Evolutionary conservation across 1,140 invertebrate species (phyloP).

Genomic region (Frieseomelitta varia): DNA sequence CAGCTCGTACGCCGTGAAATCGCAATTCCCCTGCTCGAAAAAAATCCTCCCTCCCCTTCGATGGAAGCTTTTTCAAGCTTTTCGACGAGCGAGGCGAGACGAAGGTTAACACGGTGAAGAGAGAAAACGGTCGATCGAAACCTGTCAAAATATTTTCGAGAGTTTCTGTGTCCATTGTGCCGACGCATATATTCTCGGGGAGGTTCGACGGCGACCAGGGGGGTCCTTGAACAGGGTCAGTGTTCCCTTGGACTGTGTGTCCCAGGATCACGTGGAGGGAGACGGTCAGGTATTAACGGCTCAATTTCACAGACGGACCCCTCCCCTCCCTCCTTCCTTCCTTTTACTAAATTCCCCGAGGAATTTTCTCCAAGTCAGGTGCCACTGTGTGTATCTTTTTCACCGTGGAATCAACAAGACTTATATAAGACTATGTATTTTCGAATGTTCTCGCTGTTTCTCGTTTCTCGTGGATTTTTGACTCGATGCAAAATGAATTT

Average conservation of each 20-base stretch:
- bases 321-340: too few relatives aligned
- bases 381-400: constrained; percentile 47
- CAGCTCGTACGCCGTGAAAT: constrained; percentile 68
- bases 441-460: too few relatives aligned
- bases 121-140: constrained; percentile 45
- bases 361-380: constrained; percentile 60
- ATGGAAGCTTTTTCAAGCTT: background rate
- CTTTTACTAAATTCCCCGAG: constrained; percentile 35
- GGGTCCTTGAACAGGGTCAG: constrained; percentile 63
- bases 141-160: constrained; percentile 74
- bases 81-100: background rate
- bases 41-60: background rate
- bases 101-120: background rate
- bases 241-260: constrained; percentile 47
- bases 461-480: too few relatives aligned
- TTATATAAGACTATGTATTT: too few relatives aligned
- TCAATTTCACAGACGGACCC: constrained; percentile 72
- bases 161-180: constrained; percentile 51
- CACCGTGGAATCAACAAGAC: background rate
- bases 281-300: constrained; percentile 71
- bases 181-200: constrained; percentile 49
- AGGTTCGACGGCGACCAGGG: constrained; percentile 41
- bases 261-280: constrained; percentile 29
- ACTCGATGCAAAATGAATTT: too few relatives aligned
- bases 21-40: constrained; percentile 62